Base-by-base conservation (phyloP, 92 coral and sea anemone genomes). In the Meandrina meandrites region DNA sequence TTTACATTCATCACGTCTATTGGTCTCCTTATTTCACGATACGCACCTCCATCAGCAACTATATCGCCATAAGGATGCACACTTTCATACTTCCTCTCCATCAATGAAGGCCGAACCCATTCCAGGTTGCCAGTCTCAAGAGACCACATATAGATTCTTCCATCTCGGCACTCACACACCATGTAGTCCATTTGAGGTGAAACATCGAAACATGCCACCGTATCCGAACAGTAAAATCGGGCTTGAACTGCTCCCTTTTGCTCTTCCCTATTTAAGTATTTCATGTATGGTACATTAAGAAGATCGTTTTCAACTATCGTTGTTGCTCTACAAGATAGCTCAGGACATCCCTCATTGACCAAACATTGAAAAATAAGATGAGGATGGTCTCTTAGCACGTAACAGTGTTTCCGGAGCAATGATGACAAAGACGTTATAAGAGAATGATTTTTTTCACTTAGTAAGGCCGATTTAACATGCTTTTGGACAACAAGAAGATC, bases 161-260 rank as follows among this genome's bases (percentile, higher is more conserved):
- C 86, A 54, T 73, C 86, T 5, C 58, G 86, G 57, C 86, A 83
- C 35, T 83, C 79, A 3, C 86, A 83, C 6, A 83, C 86, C 79
- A 83, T n/a, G 24, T 51, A 72, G 32, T 73, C 71, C 86, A 36
- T 15, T 53, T 73, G 56, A 36, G 86, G 80, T 72, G 86, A 83
- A 36, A 83, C 71, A 73, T 81, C 84, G 24, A 81, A 81, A 81
- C 76, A 66, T 22, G 76, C 76, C 22, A 81, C 51, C 51, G 36
- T 32, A 72, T 72, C 71, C 13, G 86, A 83, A 83, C 86, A 53
- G 37, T 83, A 83, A 11, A 83, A 83, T 21, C 86, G 71, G 34
- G 70, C 79, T 37, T 73, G 53, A n/a, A 18, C 54, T 0, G 53
- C 71, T 15, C 67, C 56, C 1, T 22, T 24, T 1, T 50, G 50